These are phyloP conservation scores for Synanceia verrucosa DNA, from an alignment of 2,797 vertebrate species.

Conservation along the genomic window DNA sequence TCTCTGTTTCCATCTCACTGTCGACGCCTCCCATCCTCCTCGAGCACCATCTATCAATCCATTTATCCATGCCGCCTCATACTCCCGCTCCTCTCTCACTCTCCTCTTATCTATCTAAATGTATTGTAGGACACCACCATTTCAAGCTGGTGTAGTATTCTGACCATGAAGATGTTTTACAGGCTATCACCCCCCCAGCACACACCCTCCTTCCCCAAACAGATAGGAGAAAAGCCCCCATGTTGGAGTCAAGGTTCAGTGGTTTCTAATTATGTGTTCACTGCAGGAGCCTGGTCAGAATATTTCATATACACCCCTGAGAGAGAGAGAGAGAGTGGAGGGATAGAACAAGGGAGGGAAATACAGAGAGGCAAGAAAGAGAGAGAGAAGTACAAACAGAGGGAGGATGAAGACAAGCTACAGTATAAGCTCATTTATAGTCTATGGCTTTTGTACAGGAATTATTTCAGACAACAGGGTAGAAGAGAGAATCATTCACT, in stretches of 20 bases:
- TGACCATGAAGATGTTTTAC: conserved; percentile 70
- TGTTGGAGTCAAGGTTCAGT: conserved; percentile 67
- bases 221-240: conserved; percentile 62
- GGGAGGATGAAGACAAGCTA: conserved; percentile 1
- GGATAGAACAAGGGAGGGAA: conserved; percentile 26
- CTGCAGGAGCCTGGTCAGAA: conserved; percentile 61
- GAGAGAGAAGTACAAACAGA: conserved; percentile 21
- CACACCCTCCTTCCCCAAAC: conserved; percentile 37
- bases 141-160: conserved; percentile 35
- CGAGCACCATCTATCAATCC: conserved; percentile 61
- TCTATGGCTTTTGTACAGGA: not conserved
- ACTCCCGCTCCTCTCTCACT: conserved; percentile 1
- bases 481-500: too few relatives aligned
- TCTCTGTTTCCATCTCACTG: conserved; percentile 52
- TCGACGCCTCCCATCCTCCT: conserved; percentile 32
- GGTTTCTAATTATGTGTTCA: conserved; percentile 76
- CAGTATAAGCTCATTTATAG: not conserved
- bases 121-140: conserved; percentile 46
- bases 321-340: conserved; percentile 46
- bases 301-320: conserved; percentile 68
- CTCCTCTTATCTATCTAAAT: conserved; percentile 57
- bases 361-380: conserved; percentile 9
- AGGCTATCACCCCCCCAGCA: not conserved
- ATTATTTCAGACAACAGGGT: too few relatives aligned
- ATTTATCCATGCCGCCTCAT: conserved; percentile 51